Base-by-base conservation (phyloP, 2,797 vertebrate species). In the Siniperca scherzeri region DNA sequence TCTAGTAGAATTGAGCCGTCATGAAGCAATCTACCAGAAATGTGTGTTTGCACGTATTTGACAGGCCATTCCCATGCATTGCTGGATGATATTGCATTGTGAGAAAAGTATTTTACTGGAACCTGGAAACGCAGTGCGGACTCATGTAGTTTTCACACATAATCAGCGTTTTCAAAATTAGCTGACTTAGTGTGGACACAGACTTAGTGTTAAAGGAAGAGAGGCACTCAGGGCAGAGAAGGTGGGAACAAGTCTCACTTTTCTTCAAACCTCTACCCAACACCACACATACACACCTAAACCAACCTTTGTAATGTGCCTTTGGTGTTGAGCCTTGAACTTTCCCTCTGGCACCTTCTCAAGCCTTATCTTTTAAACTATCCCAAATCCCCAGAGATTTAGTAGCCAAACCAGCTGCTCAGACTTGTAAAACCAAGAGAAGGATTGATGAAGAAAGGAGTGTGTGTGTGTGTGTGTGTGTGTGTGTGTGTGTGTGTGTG, bases 371-470 rank as follows among this genome's bases (percentile, higher is more conserved):
- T 94, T 88, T 92, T 93, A 91, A 89, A 92, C 91, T 91, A 82
- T 93, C 86, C 83, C 65, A 69, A 40, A 84, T 94, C 94, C 94
- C 92, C 2, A 0, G 71, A 93, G 95, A 90, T 88, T 88, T 87
- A 87, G 72, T 72, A 87, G 92, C 92, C 85, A 79, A 87, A 87
- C 87, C 62, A 92, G 91, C 92, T 96, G 95, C 94, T 95, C 85
- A 53, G 77, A 91, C 94, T 92, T 93, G 93, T 91, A 92, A 94
- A 95, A 91, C 61, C 76, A 57, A 64, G 80, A 56, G 84, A 77
- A 46, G 74, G 77, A 84, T 71, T 86, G 91, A 91, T 84, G 84
- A 87, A 90, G 89, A 91, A 79, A 83, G 46, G 81, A 90, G 75
- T 72, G 73, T 85, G 83, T 76, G 76, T 75, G 70, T 65, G 55